Percentiles rank a stretch among this genome's conserved stretches.
phyloP scores from a whole-genome alignment of 2,113 vertebrate genomes.

The Pluvialis apricaria region DNA sequence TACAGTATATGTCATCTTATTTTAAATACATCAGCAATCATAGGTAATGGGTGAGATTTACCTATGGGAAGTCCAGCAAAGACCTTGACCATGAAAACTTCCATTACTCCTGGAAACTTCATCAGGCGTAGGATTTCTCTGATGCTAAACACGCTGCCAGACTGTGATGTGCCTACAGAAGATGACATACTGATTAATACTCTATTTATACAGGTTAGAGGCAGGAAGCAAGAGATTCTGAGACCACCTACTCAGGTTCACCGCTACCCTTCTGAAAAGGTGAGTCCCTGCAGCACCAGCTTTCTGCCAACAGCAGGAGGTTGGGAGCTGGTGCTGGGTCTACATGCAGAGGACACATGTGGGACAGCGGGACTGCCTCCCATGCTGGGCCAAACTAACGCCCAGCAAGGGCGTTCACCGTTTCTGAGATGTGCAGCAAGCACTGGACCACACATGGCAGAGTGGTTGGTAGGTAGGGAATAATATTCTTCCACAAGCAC shows the following conservation, averaged over 20 bases:
- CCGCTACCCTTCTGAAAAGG: not conserved
- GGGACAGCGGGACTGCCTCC: not conserved
- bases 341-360: not conserved
- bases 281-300: not conserved
- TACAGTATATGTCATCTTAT: not conserved
- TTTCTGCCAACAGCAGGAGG: not conserved
- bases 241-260: not conserved
- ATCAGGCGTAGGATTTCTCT: conserved; percentile 82
- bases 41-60: conserved; percentile 49
- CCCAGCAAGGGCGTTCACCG: not conserved
- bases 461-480: not conserved
- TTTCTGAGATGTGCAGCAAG: not conserved
- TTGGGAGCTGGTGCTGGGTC: not conserved
- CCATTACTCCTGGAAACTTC: conserved; percentile 81
- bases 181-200: not conserved
- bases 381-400: not conserved
- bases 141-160: conserved; percentile 80
- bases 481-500: not conserved
- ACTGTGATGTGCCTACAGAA: conserved; percentile 28
- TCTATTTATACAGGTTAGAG: not conserved
- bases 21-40: not conserved
- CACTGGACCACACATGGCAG: not conserved
- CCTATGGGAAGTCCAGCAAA: conserved; percentile 84
- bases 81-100: conserved; percentile 85
- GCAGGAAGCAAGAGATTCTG: not conserved